These are phyloP conservation scores for Macrotis lagotis DNA, from an alignment of 2,113 vertebrate genomes.

Conservation along the genomic window DNA sequence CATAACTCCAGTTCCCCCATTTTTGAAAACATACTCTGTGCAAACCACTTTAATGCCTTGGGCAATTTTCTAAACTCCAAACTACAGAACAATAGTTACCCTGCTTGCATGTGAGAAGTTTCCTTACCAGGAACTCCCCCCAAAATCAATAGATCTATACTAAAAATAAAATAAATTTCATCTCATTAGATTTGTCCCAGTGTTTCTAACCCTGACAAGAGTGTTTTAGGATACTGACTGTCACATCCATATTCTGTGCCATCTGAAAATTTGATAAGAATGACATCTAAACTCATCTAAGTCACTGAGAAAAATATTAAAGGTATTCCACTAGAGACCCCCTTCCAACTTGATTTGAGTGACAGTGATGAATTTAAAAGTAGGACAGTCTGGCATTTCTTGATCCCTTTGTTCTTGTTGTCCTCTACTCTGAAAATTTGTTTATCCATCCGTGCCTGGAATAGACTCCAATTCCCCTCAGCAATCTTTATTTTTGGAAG, in stretches of 20 bases:
- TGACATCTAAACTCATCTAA: neutral
- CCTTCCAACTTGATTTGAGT: neutral
- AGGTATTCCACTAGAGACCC: neutral
- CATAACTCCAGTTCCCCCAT: neutral
- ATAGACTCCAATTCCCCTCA: neutral
- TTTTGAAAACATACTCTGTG: neutral
- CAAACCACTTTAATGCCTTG: neutral
- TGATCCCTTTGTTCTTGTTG: neutral
- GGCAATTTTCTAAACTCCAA: neutral
- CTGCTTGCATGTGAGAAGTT: neutral
- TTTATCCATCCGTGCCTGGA: neutral
- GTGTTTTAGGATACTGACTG: neutral
- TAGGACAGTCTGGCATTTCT: neutral
- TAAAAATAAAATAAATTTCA: neutral
- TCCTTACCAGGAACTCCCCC: neutral
- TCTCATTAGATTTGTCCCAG: neutral
- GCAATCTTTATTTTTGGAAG: neutral
- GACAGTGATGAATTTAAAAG: neutral
- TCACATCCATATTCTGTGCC: neutral
- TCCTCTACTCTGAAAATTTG: neutral
- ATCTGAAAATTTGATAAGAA: conserved; percentile 1
- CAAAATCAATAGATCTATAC: neutral
- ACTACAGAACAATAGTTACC: neutral
- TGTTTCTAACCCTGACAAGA: neutral
- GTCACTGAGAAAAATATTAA: neutral